A percentile compares a stretch with the other conserved stretches of the same genome.
phyloP scores from a whole-genome alignment of 1,140 invertebrate species.

The Scaptodrosophila lebanonensis region DNA sequence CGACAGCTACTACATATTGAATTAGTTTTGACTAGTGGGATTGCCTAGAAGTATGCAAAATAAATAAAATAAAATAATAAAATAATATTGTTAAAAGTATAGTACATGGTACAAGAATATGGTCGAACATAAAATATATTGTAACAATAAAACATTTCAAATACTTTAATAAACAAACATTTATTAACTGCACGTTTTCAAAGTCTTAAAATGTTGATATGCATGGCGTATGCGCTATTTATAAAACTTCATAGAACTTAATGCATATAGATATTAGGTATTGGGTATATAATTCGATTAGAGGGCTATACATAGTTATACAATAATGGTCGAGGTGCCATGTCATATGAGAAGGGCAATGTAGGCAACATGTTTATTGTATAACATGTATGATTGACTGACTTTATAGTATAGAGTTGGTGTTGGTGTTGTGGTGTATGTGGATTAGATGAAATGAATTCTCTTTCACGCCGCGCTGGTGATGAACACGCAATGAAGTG shows the following conservation, averaged over 20 bases:
- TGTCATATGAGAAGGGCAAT: conserved; percentile 36
- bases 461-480: neutral
- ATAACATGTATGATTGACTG: conserved; percentile 54
- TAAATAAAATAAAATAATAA: conserved; percentile 28
- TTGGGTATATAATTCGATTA: neutral
- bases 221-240: conserved; percentile 45
- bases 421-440: conserved; percentile 4
- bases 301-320: conserved; percentile 29
- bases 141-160: conserved; percentile 13
- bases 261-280: conserved; percentile 15
- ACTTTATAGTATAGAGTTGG: conserved; percentile 25
- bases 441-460: conserved; percentile 30
- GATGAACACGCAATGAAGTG: too few species aligned
- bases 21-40: conserved; percentile 76
- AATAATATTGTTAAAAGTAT: conserved; percentile 1
- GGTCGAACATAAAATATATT: conserved; percentile 26
- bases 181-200: conserved; percentile 1
- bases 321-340: too few species aligned
- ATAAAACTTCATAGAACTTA: conserved; percentile 13
- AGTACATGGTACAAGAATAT: conserved; percentile 11
- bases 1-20: conserved; percentile 50
- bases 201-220: neutral
- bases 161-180: neutral
- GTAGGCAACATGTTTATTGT: conserved; percentile 16
- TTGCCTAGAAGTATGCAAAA: conserved; percentile 73